Base-by-base conservation (phyloP, 2,888 invertebrate species). In the Sesamia inferens region DNA sequence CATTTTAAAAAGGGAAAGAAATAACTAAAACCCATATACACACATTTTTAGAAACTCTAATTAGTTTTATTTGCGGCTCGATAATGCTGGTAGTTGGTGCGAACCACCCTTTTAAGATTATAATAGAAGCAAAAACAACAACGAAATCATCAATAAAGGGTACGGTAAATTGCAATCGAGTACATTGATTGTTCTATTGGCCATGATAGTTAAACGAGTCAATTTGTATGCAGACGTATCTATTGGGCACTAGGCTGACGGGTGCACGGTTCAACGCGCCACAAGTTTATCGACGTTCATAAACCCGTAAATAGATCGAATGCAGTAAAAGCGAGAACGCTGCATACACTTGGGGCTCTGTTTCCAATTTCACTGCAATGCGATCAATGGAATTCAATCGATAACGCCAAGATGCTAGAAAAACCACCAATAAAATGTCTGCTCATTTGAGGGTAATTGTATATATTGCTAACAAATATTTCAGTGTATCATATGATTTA, bases 221-320 rank as follows among this genome's bases (percentile, higher is more conserved):
- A 87, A 88, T 90, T 85, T 79, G 84, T 84, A 87, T 82, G 84
- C 84, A 85, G 86, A 89, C 84, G 80, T 83, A 85, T 85, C 81
- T 83, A 85, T 81, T 72, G 68, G 83, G 86, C 81, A 79, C 59
- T 85, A 82, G 80, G 84, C 86, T 83, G 85, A 83, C 81, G 81
- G 85, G 76, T 73, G 79, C 74, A 75, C 85, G 89, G 91, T 93
- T 92, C 92, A 92, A 93, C 90, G 92, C 89, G 91, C 91, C 84
- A 81, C 84, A 85, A 90, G 89, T 93, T 94, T 94, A 94, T 93
- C 91, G 92, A 78, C 90, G 88, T 93, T 93, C 93, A 93, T 94
- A 94, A 93, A 94, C 90, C 93, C 90, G 93, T 94, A 95, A 95
- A 94, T 94, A 95, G 94, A 95, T 94, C 92, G 93, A 94, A 94